phyloP scores from a whole-genome alignment of 2,888 invertebrate genomes.

The Agriopis aurantiaria region DNA sequence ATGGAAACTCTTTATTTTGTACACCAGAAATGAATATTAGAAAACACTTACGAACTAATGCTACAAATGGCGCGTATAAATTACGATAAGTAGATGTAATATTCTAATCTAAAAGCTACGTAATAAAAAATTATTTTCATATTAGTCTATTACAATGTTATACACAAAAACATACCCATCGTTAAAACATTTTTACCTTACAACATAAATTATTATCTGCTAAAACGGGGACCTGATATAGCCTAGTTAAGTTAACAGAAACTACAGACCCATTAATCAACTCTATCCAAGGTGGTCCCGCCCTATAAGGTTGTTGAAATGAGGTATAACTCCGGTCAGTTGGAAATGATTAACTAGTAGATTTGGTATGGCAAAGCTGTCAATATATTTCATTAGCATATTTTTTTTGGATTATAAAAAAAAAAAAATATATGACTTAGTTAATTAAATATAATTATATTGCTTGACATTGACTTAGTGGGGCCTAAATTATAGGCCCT shows the following conservation, averaged over 20 bases:
- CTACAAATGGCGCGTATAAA: too few species aligned
- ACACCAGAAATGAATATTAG: too few species aligned
- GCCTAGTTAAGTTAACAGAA: constrained; percentile 49
- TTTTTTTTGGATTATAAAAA: too few species aligned
- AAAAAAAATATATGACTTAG: too few species aligned
- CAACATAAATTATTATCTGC: constrained; percentile 58
- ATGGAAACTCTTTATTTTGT: too few species aligned
- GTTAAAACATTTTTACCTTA: constrained; percentile 54
- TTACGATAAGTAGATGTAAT: too few species aligned
- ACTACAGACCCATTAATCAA: constrained; percentile 70
- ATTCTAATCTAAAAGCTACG: background rate
- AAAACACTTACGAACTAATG: too few species aligned
- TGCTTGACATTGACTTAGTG: too few species aligned
- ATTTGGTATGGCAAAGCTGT: background rate
- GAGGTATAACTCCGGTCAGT: background rate
- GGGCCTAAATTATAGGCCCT: too few species aligned
- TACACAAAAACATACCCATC: constrained; percentile 36
- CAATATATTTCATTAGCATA: too few species aligned
- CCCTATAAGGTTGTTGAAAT: constrained; percentile 65
- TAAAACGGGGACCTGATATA: constrained; percentile 37
- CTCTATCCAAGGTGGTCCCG: constrained; percentile 62
- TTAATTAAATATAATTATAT: too few species aligned
- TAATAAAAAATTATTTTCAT: background rate
- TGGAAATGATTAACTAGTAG: background rate
- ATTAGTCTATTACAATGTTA: constrained; percentile 18